Conservation (phyloP, 2,113 vertebrate genomes). For the Chaenogobius annularis region DNA sequence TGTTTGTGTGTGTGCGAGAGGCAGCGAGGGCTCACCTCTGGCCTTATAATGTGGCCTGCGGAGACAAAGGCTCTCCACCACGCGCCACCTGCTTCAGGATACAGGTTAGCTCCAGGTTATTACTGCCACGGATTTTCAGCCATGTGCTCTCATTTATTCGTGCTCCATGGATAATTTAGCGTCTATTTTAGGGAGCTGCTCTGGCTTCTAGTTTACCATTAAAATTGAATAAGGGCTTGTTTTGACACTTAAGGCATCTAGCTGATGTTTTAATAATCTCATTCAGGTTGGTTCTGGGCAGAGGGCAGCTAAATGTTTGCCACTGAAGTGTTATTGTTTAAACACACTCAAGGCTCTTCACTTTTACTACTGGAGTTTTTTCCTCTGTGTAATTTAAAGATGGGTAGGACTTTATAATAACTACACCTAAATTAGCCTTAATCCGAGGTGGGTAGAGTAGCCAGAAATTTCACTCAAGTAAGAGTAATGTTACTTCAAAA, state of each 20-base stretch:
- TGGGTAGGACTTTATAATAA: not conserved
- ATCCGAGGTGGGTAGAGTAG: no score
- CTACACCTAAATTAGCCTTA: no score
- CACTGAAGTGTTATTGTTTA: not conserved
- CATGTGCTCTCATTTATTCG: conserved; percentile 36
- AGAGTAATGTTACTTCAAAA: no score
- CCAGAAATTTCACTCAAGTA: no score
- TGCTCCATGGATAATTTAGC: conserved; percentile 30
- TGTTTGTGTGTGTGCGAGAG: conserved; percentile 45
- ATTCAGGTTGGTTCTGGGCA: not conserved
- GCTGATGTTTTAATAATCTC: conserved; percentile 12
- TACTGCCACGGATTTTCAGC: conserved; percentile 51
- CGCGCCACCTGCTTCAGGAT: conserved; percentile 67
- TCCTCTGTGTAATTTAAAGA: not conserved
- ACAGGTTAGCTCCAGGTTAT: conserved; percentile 71
- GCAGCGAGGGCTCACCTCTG: conserved; percentile 62
- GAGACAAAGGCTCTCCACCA: conserved; percentile 62
- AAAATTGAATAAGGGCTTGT: conserved; percentile 8
- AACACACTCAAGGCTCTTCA: not conserved
- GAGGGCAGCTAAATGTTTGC: not conserved
- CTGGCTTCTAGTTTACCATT: not conserved
- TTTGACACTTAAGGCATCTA: conserved; percentile 1
- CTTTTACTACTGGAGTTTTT: not conserved
- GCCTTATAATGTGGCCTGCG: conserved; percentile 69
- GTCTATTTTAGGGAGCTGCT: conserved; percentile 26